phyloP scores from a whole-genome alignment of 2,113 vertebrate species.

The Chloebia gouldiae region DNA sequence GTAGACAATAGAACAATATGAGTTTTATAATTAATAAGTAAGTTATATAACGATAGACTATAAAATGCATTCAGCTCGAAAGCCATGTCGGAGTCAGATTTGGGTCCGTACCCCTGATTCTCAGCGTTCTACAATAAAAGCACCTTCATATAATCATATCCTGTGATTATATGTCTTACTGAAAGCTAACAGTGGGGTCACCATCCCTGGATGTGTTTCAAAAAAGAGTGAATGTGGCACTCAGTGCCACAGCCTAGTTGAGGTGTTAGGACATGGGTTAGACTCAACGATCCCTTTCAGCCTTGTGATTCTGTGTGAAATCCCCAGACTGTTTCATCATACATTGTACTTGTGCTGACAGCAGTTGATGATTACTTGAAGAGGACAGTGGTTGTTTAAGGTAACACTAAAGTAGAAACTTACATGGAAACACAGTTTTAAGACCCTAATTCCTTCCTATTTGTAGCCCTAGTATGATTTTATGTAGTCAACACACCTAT shows the following conservation, averaged over 20 bases:
- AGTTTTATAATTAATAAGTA: too few relatives aligned
- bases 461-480: background rate
- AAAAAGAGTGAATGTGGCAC: background rate
- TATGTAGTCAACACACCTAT: background rate
- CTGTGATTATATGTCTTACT: too few relatives aligned
- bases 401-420: background rate
- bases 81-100: too few relatives aligned
- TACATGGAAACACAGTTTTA: background rate
- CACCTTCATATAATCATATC: too few relatives aligned
- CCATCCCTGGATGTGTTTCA: background rate
- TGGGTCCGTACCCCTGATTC: too few relatives aligned
- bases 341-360: background rate
- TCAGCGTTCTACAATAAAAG: too few relatives aligned
- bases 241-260: background rate
- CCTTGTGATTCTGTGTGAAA: background rate
- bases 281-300: background rate
- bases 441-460: background rate
- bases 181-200: too few relatives aligned
- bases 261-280: too few relatives aligned
- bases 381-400: background rate
- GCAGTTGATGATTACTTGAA: rapidly evolving
- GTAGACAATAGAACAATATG: too few relatives aligned
- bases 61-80: too few relatives aligned
- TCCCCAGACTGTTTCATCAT: background rate
- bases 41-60: too few relatives aligned